Conservation (phyloP, 2,797 vertebrate species). For the Enteromius thamalakanensis region DNA sequence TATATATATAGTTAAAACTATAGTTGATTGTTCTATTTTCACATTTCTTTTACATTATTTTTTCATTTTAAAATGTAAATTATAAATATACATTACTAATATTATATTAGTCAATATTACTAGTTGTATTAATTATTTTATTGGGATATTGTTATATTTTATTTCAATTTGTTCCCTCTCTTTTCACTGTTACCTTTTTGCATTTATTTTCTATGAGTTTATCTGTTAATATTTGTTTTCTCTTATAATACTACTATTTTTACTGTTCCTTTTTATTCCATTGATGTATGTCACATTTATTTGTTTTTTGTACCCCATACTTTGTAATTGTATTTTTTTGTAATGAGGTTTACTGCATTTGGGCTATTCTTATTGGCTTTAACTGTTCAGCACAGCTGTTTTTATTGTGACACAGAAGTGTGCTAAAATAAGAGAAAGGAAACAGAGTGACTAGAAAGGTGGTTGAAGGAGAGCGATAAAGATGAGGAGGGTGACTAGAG, state of each 20-base stretch:
- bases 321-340: neutral
- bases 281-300: neutral
- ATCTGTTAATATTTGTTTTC: neutral
- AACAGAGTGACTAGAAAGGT: neutral
- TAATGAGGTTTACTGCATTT: neutral
- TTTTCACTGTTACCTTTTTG: neutral
- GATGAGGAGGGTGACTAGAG: slow-evolving; percentile 10
- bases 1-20: too few relatives aligned
- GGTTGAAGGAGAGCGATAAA: slow-evolving; percentile 4
- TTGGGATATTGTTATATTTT: neutral
- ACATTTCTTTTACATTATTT: too few relatives aligned
- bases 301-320: neutral
- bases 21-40: too few relatives aligned
- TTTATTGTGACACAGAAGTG: neutral
- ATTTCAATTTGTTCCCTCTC: neutral
- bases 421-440: neutral
- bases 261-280: neutral
- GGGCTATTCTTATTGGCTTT: neutral
- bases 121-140: neutral
- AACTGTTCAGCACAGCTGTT: neutral
- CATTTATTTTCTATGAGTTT: neutral
- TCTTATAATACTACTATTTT: neutral
- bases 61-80: too few relatives aligned
- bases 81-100: too few relatives aligned
- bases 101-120: neutral